Percentiles rank a stretch among this genome's conserved stretches.
These are phyloP conservation scores for Pleuronectes platessa DNA, from an alignment of 2,113 vertebrate genomes.

Conservation along the genomic window DNA sequence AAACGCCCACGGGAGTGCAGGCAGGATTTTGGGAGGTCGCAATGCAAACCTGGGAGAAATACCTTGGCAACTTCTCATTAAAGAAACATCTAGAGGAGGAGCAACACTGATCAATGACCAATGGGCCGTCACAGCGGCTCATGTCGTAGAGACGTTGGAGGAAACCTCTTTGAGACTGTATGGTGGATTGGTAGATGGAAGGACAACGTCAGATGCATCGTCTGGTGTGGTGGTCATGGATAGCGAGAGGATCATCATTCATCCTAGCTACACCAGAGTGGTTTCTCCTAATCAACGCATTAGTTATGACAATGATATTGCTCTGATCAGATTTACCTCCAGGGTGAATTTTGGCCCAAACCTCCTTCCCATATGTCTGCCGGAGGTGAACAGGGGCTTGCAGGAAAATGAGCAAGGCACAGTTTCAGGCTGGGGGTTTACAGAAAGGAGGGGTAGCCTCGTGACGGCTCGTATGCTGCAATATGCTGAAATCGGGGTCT, in stretches of 20 bases:
- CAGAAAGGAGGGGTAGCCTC: neutral
- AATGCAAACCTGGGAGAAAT: slow-evolving; percentile 81
- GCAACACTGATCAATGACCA: slow-evolving; percentile 88
- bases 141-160: slow-evolving; percentile 76
- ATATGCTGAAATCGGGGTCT: slow-evolving; percentile 74
- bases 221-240: slow-evolving; percentile 1
- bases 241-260: slow-evolving; percentile 81
- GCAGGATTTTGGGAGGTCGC: slow-evolving; percentile 84
- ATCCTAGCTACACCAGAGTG: slow-evolving; percentile 79
- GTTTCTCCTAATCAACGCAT: accelerated
- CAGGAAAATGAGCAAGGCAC: slow-evolving; percentile 74
- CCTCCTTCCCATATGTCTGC: slow-evolving; percentile 90
- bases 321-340: slow-evolving; percentile 85
- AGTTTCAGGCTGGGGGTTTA: slow-evolving; percentile 88
- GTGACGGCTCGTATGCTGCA: slow-evolving; percentile 40
- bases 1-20: slow-evolving; percentile 15
- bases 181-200: slow-evolving; percentile 65
- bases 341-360: slow-evolving; percentile 82
- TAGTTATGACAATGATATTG: slow-evolving; percentile 89
- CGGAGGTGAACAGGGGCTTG: slow-evolving; percentile 67
- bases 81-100: slow-evolving; percentile 69
- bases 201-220: neutral
- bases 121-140: slow-evolving; percentile 93
- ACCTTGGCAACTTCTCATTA: slow-evolving; percentile 89
- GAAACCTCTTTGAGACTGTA: accelerated